Conservation (phyloP, 2,888 invertebrate genomes). For the Zhengitettix transpicula region DNA sequence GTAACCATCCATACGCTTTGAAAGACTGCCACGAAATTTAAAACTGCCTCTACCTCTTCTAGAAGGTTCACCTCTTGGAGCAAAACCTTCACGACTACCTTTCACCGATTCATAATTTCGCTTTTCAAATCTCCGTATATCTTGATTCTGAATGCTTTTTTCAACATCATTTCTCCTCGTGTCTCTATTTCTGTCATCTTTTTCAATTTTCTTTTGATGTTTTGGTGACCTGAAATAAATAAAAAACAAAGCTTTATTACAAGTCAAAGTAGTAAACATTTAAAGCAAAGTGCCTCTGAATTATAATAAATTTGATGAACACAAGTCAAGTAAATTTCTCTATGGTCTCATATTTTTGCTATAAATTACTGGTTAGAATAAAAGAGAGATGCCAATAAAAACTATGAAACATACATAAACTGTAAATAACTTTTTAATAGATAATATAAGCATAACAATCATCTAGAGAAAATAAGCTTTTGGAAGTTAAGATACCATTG, state of each 20-base stretch:
- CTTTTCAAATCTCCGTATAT: constrained; percentile 6
- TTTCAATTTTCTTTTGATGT: constrained; percentile 22
- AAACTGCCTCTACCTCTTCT: constrained; percentile 58
- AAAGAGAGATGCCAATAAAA: not conserved
- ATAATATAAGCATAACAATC: no score
- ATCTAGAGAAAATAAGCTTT: no score
- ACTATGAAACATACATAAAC: no score
- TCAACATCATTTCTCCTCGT: constrained; percentile 13
- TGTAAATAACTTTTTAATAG: no score
- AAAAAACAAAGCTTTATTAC: not conserved
- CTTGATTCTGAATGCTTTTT: constrained; percentile 4
- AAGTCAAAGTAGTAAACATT: not conserved
- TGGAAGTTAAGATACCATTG: no score
- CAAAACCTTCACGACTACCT: constrained; percentile 54
- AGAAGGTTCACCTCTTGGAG: constrained; percentile 78
- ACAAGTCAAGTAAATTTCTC: not conserved
- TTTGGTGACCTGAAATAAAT: constrained; percentile 9
- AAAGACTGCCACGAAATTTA: constrained; percentile 30
- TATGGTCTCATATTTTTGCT: not conserved
- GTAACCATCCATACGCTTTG: constrained; percentile 53
- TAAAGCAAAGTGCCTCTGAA: not conserved
- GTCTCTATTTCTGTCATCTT: constrained; percentile 42
- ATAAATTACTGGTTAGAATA: not conserved
- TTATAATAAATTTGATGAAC: not conserved
- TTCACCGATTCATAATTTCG: constrained; percentile 23